Percentiles rank a stretch among this genome's conserved stretches.
Evolutionary conservation across 1,140 invertebrate species (phyloP).

Genomic region (Aporrectodea caliginosa): DNA sequence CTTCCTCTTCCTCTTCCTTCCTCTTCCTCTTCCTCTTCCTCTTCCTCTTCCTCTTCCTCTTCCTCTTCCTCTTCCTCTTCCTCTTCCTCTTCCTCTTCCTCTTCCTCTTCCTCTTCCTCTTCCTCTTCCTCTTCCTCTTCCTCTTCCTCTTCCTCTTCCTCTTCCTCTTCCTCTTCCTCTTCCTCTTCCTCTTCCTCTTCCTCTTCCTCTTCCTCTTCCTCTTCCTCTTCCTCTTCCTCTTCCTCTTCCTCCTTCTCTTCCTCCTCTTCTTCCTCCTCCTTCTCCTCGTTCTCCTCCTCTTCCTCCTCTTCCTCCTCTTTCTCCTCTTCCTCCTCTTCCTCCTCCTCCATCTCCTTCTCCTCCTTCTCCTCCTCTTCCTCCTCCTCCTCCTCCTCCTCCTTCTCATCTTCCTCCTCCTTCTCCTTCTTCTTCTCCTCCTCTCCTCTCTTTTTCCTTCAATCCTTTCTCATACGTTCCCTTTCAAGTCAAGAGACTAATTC

Average conservation of each 20-base stretch:
- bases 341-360: neutral
- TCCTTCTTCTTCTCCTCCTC: slow-evolving; percentile 4
- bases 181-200: neutral
- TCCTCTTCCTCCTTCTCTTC: neutral
- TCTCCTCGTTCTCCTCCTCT: neutral
- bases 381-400: slow-evolving; percentile 16
- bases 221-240: neutral
- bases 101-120: neutral
- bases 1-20: neutral
- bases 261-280: neutral
- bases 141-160: neutral
- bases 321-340: neutral
- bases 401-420: slow-evolving; percentile 13
- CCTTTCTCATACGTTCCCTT: too few relatives aligned
- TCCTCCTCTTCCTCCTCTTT: neutral
- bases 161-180: neutral
- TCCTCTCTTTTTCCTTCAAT: slow-evolving; percentile 11
- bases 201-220: neutral
- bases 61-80: neutral
- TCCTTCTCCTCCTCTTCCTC: slow-evolving; percentile 19
- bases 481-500: too few relatives aligned
- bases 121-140: neutral
- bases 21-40: neutral
- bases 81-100: neutral
- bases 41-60: neutral